Evolutionary conservation across 2,113 vertebrate genomes (phyloP).

Genomic region (Pristiophorus japonicus): DNA sequence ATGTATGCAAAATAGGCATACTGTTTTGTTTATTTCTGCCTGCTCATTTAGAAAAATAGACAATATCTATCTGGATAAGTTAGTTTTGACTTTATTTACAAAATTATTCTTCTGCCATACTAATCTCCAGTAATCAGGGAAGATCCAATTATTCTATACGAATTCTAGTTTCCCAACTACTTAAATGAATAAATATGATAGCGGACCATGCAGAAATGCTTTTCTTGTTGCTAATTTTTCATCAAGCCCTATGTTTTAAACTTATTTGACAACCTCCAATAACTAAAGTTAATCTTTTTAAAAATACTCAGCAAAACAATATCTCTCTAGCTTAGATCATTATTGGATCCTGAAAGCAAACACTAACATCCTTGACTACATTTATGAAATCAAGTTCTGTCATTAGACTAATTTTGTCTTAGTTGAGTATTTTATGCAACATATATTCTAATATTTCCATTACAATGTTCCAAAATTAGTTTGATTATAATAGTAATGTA

Average conservation of each 20-base stretch:
- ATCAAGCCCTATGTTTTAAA: neutral
- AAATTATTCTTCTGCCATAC: neutral
- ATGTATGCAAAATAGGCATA: neutral
- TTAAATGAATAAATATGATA: neutral
- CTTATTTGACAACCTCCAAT: neutral
- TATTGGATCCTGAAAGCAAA: neutral
- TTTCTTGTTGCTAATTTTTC: neutral
- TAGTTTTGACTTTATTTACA: neutral
- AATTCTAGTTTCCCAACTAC: neutral
- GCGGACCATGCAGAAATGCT: neutral
- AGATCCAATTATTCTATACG: neutral
- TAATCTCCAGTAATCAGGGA: neutral
- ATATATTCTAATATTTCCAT: neutral
- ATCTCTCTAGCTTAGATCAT: neutral
- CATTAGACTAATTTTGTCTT: neutral
- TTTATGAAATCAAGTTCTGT: neutral
- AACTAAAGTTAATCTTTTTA: neutral
- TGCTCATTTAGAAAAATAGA: neutral
- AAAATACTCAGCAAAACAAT: neutral
- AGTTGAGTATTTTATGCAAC: neutral
- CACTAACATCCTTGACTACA: slow-evolving; percentile 10
- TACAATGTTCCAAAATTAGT: neutral
- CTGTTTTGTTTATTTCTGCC: neutral
- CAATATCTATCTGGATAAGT: no score
- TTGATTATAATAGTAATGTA: neutral